phyloP scores from a whole-genome alignment of 2,888 invertebrate genomes.

The Papilio gigon region DNA sequence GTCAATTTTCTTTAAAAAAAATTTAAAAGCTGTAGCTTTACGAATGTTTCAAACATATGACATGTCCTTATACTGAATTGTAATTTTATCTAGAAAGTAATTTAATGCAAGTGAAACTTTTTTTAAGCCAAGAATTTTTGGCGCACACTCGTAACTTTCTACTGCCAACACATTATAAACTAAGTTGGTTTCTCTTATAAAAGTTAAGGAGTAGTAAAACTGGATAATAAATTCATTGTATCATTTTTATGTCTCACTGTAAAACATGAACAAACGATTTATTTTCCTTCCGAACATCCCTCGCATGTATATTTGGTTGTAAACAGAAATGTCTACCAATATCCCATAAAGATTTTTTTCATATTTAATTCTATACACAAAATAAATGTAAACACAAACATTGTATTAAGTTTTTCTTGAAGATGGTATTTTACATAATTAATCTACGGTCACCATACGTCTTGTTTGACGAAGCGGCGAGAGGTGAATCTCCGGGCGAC shows the following conservation, averaged over 20 bases:
- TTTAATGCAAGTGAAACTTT: slow-evolving; percentile 28
- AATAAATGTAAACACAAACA: not conserved
- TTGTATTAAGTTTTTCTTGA: not conserved
- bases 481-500: slow-evolving; percentile 12
- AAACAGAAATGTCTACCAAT: no score
- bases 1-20: no score
- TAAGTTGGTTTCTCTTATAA: slow-evolving; percentile 17
- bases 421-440: not conserved
- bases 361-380: not conserved
- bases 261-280: no score
- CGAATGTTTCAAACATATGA: not conserved
- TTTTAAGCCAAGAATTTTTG: slow-evolving; percentile 35
- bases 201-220: slow-evolving; percentile 4
- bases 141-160: slow-evolving; percentile 14
- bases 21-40: no score
- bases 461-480: slow-evolving; percentile 3
- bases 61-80: not conserved
- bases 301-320: no score
- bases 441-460: not conserved
- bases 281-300: no score
- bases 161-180: slow-evolving; percentile 19
- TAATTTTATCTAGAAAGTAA: slow-evolving; percentile 24
- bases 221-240: not conserved
- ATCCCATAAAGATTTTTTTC: no score
- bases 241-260: not conserved